Evolutionary conservation across 2,888 invertebrate genomes (phyloP).

Genomic region (Leptopterna dolabrata): DNA sequence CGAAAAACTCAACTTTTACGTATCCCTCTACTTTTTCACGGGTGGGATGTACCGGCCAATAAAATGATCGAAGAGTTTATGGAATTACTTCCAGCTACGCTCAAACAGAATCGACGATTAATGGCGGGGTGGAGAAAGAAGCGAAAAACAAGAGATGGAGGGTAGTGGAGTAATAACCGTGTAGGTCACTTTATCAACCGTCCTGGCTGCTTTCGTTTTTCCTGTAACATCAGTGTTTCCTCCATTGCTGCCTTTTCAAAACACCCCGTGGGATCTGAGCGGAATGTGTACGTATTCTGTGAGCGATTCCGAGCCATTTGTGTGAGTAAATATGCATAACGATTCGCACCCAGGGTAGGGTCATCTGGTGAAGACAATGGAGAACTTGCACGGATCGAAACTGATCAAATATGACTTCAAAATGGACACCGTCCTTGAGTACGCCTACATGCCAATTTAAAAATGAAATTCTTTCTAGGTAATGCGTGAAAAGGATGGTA

Average conservation of each 20-base stretch:
- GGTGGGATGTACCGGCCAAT: slow-evolving; percentile 1
- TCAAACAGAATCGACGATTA: slow-evolving; percentile 41
- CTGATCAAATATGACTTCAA: too few species aligned
- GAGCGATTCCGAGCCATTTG: slow-evolving; percentile 19
- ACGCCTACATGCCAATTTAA: too few species aligned
- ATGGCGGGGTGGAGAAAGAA: neutral
- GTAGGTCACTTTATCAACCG: slow-evolving; percentile 42
- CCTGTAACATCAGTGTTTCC: neutral
- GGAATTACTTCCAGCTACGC: slow-evolving; percentile 31
- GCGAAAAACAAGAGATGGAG: neutral
- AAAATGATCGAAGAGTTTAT: slow-evolving; percentile 41
- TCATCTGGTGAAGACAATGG: too few species aligned
- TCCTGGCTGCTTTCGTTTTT: neutral
- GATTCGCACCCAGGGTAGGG: too few species aligned
- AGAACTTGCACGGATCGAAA: too few species aligned
- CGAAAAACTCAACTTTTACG: neutral
- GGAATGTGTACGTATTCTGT: neutral
- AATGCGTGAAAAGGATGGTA: too few species aligned
- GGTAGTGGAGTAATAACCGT: slow-evolving; percentile 37
- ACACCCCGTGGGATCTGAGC: neutral
- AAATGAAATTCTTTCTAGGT: too few species aligned
- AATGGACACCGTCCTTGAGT: too few species aligned
- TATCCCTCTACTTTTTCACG: neutral
- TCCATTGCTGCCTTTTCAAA: neutral
- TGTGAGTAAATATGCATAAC: too few species aligned